A percentile compares a stretch with the other conserved stretches of the same genome.
These are phyloP conservation scores for Raja brachyura DNA, from an alignment of 2,113 vertebrate species.

Conservation along the genomic window DNA sequence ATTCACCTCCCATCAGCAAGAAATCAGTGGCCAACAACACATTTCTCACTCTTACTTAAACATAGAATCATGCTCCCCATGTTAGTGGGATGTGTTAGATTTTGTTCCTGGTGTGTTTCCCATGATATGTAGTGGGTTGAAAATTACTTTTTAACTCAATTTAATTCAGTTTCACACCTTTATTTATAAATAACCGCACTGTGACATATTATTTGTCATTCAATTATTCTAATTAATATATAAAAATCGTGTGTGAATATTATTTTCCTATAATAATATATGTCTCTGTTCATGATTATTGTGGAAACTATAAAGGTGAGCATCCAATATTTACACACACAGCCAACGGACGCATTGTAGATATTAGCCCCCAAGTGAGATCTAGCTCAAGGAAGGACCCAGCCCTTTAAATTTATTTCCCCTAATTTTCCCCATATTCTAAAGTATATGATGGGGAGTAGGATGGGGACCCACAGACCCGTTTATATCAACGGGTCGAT, in stretches of 20 bases:
- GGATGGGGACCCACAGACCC: no score
- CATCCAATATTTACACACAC: background rate
- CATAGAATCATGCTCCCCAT: background rate
- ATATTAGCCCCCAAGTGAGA: no score
- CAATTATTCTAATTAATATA: constrained; percentile 9
- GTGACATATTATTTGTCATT: background rate
- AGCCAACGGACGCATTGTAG: background rate
- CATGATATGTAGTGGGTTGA: background rate
- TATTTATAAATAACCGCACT: constrained; percentile 1
- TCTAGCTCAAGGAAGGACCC: no score
- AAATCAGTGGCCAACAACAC: background rate
- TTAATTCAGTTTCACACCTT: background rate
- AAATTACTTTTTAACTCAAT: constrained; percentile 18
- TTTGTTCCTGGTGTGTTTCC: constrained; percentile 27
- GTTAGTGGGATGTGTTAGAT: constrained; percentile 27
- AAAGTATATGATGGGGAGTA: no score
- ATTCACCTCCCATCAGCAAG: background rate
- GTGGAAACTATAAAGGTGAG: background rate
- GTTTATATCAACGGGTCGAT: no score
- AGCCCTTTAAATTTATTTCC: no score
- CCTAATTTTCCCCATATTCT: no score
- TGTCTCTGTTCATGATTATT: background rate
- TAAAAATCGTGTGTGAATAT: background rate
- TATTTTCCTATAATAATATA: background rate
- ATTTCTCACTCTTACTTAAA: background rate